Evolutionary conservation across 1,140 invertebrate genomes (phyloP), one percentile per base, ranked within the genome.

Genomic region (Ladona fulva): DNA sequence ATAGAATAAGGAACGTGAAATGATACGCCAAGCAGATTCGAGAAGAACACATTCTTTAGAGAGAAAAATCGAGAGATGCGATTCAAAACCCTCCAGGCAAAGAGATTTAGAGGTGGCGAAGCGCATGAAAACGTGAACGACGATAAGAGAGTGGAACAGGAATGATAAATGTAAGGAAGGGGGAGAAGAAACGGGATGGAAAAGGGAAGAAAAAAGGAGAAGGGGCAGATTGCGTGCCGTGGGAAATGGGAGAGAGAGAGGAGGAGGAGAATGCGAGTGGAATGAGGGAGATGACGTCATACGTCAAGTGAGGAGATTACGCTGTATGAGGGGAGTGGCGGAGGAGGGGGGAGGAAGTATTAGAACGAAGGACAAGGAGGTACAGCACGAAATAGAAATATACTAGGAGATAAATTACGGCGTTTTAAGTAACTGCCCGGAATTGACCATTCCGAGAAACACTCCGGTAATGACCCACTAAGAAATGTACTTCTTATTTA

Each of bases 261-360:
- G 29, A 37, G 8, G 29, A 8, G n/a, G 29, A 8, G 29, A 37
- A 8, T 37, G 29, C 29, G 29, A 5, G 29, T 5, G 29, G 29
- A 37, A 37, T 37, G 52, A 16, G 52, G 44, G 10, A 66, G 52
- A 12, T 66, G 52, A 66, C 52, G 52, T 66, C 52, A 66, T 22
- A 16, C 52, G 52, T 66, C 52, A 66, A 66, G 52, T 66, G 52
- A 66, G 52, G 52, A 66, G 52, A 66, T 66, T 66, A 66, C 52
- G 52, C 52, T 3, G 16, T 6, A 66, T 66, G 52, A 16, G 52
- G n/a, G 52, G 52, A 22, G 52, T 19, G 52, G 52, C 52, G 14
- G 12, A 22, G 14, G 52, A 22, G n/a, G 52, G 52, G 16, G 14
- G 52, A 66, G 52, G 52, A 19, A 66, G 52, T 66, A 66, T 16